Evolutionary conservation across 2,113 vertebrate genomes (phyloP).

Genomic region (Toxotes jaculatrix): DNA sequence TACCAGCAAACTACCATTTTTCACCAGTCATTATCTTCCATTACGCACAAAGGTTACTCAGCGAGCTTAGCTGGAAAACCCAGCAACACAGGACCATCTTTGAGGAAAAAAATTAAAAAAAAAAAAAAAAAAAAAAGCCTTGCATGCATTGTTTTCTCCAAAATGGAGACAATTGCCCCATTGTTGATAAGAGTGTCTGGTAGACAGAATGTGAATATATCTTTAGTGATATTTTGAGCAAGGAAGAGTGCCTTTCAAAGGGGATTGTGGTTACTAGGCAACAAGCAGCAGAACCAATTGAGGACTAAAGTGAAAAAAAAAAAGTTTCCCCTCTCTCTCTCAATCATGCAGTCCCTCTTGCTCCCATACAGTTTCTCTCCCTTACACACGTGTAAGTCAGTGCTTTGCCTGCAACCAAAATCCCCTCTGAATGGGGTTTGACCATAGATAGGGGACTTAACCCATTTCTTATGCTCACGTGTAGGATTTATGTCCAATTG

Average conservation of each 20-base stretch:
- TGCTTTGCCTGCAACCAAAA: slow-evolving; percentile 64
- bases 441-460: slow-evolving; percentile 61
- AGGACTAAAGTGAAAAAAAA: slow-evolving; percentile 72
- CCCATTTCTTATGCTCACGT: slow-evolving; percentile 64
- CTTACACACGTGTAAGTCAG: slow-evolving; percentile 61
- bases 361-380: slow-evolving; percentile 25
- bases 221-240: slow-evolving; percentile 83
- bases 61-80: slow-evolving; percentile 31
- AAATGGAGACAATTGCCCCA: slow-evolving; percentile 65
- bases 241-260: slow-evolving; percentile 81
- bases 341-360: slow-evolving; percentile 41
- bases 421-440: slow-evolving; percentile 67
- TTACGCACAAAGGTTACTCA: slow-evolving; percentile 50
- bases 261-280: slow-evolving; percentile 84
- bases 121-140: slow-evolving; percentile 29
- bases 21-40: slow-evolving; percentile 62
- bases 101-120: slow-evolving; percentile 2
- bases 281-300: slow-evolving; percentile 84
- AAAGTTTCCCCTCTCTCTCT: slow-evolving; percentile 53
- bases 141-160: slow-evolving; percentile 59
- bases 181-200: slow-evolving; percentile 74
- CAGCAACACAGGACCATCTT: slow-evolving; percentile 32
- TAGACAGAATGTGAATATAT: slow-evolving; percentile 77
- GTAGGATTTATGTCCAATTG: slow-evolving; percentile 59
- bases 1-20: slow-evolving; percentile 48